Evolutionary conservation across 1,140 invertebrate species (phyloP), one percentile per base, ranked within the genome.

Genomic region (Anthonomus grandis): DNA sequence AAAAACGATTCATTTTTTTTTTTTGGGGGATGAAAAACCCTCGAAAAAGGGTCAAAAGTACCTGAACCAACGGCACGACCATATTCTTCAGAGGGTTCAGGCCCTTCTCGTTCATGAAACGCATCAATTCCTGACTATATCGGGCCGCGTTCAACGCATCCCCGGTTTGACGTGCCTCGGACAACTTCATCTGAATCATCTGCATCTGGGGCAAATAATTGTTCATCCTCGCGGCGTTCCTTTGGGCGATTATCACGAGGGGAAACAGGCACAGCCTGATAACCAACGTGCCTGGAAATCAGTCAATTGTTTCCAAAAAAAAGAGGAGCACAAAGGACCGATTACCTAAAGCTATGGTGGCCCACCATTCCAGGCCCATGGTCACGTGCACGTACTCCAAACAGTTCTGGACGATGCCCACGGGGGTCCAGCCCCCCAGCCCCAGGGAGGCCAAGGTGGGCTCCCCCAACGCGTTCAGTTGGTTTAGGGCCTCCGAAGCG

Each of bases 331-430:
- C 2, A 10, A 12, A n/a, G n/a, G n/a, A n/a, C n/a, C n/a, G n/a
- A n/a, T 70, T 78, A 89, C 88, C 79, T 48, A 86, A 69, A 4
- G 84, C 75, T 68, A 98, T 97, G 10, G 88, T 72, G 17, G 72
- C 82, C 91, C 93, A 97, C 95, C 95, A 98, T 2, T 95, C 94
- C 12, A 97, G 41, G 64, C 84, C 86, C 12, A 78, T 70, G 1
- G 72, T 71, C 31, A 90, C 80, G 72, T 97, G 94, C 8, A 97
- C 36, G 63, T 76, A 86, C 74, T 98, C 93, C 63, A 97, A 75
- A 56, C 76, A 78, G 38, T 84, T 79, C 70, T 97, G 90, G 1
- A 93, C 73, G 0, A 93, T 68, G 3, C 94, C 93, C 9, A 86
- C 71, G 1, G 93, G 94, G 15, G 73, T 75, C 77, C 81, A 90